Conservation (phyloP, 2,888 invertebrate genomes). For the Beris chalybata region DNA sequence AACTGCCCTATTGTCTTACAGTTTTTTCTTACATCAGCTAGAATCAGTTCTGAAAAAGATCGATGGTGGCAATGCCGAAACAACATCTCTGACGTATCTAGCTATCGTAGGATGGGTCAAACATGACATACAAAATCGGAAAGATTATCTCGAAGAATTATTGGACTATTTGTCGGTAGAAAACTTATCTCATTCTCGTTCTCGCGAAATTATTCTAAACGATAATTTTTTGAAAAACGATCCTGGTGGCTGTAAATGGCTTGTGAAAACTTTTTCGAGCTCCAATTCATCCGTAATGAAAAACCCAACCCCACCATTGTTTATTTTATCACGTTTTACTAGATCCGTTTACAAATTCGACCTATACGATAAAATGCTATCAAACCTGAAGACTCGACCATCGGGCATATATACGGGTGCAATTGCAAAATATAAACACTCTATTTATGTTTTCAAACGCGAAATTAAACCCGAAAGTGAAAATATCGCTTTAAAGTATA, state of each 20-base stretch:
- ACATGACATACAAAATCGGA: slow-evolving; percentile 14
- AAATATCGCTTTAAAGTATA: too few relatives aligned
- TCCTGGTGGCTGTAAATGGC: slow-evolving; percentile 22
- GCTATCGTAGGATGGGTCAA: slow-evolving; percentile 19
- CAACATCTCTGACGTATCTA: neutral
- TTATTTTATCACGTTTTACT: slow-evolving; percentile 3
- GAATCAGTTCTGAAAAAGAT: slow-evolving; percentile 17
- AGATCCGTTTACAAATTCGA: too few relatives aligned
- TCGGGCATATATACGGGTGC: too few relatives aligned
- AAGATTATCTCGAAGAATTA: slow-evolving; percentile 6
- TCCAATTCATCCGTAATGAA: slow-evolving; percentile 7
- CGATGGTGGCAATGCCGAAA: slow-evolving; percentile 4
- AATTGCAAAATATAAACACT: too few relatives aligned
- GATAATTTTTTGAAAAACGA: slow-evolving; percentile 22
- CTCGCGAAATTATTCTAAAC: slow-evolving; percentile 6
- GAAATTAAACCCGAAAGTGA: too few relatives aligned
- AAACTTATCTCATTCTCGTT: slow-evolving; percentile 3
- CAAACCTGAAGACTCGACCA: too few relatives aligned
- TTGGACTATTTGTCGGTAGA: slow-evolving; percentile 8
- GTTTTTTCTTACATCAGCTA: neutral
- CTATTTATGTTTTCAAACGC: too few relatives aligned
- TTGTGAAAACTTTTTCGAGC: slow-evolving; percentile 13
- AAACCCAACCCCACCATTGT: neutral
- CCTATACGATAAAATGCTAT: too few relatives aligned
- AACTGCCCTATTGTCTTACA: neutral